These are phyloP conservation scores for Cyclargus thomasi DNA, from an alignment of 1,140 invertebrate genomes.

Conservation along the genomic window DNA sequence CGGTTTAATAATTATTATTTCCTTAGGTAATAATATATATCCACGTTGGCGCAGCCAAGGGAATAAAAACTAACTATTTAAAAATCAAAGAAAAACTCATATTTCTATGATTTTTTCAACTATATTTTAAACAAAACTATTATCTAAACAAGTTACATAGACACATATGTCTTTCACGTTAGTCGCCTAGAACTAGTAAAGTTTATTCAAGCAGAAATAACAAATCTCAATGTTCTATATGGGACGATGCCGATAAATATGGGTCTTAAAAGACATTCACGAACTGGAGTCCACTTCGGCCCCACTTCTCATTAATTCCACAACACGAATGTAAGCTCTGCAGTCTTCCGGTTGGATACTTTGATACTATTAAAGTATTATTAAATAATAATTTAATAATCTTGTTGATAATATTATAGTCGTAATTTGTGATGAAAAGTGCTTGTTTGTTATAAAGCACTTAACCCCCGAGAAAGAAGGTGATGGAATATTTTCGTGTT, in stretches of 20 bases:
- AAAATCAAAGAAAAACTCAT: no score
- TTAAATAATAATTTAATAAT: no score
- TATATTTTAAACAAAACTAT: neutral
- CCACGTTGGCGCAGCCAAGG: no score
- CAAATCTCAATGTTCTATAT: neutral
- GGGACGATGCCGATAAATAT: neutral
- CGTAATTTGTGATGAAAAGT: no score
- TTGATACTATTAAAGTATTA: neutral
- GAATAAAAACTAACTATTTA: no score
- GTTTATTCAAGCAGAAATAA: neutral
- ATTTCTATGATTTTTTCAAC: no score
- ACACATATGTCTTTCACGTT: neutral
- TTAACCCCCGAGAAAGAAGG: no score
- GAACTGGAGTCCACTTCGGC: constrained; percentile 3
- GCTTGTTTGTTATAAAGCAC: no score
- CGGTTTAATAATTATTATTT: no score
- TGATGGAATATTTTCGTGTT: no score
- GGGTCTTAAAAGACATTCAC: neutral
- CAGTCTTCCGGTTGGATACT: constrained; percentile 21
- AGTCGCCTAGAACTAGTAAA: neutral
- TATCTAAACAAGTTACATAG: neutral
- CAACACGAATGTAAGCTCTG: constrained; percentile 34
- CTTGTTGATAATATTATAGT: no score
- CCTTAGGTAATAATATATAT: no score
- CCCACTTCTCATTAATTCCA: constrained; percentile 49